phyloP scores from a whole-genome alignment of 2,888 invertebrate genomes.

The Theretra japonica region DNA sequence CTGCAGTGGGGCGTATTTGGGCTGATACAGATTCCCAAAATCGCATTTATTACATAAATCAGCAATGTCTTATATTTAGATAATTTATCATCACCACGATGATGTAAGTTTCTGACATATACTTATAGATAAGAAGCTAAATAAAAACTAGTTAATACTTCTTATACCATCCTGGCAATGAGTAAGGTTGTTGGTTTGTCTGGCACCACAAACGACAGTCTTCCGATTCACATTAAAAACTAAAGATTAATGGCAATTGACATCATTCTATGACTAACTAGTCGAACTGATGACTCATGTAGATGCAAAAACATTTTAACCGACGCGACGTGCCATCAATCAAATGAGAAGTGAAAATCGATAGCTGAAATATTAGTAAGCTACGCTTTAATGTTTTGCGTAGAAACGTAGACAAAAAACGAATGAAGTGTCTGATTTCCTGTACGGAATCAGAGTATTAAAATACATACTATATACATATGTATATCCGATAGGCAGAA shows the following conservation, averaged over 20 bases:
- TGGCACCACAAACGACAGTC: background rate
- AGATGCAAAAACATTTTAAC: conserved; percentile 1
- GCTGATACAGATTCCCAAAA: too few relatives aligned
- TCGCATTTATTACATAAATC: too few relatives aligned
- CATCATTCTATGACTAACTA: conserved; percentile 22
- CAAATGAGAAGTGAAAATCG: conserved; percentile 18
- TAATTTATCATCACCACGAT: too few relatives aligned
- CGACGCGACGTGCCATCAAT: conserved; percentile 1
- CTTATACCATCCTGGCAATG: too few relatives aligned
- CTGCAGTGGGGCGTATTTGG: too few relatives aligned
- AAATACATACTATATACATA: background rate
- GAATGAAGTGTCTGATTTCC: background rate
- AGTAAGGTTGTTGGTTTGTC: too few relatives aligned
- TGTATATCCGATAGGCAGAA: too few relatives aligned
- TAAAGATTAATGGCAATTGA: conserved; percentile 10
- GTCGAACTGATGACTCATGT: conserved; percentile 6
- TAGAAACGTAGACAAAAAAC: background rate
- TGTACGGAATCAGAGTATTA: background rate
- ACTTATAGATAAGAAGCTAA: too few relatives aligned
- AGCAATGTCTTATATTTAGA: too few relatives aligned
- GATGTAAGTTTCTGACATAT: too few relatives aligned
- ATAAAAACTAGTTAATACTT: too few relatives aligned
- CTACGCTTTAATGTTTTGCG: conserved; percentile 14
- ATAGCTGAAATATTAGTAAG: conserved; percentile 16
- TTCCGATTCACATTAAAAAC: background rate